Evolutionary conservation across 2,797 vertebrate genomes (phyloP).

Genomic region (Nothura maculosa): DNA sequence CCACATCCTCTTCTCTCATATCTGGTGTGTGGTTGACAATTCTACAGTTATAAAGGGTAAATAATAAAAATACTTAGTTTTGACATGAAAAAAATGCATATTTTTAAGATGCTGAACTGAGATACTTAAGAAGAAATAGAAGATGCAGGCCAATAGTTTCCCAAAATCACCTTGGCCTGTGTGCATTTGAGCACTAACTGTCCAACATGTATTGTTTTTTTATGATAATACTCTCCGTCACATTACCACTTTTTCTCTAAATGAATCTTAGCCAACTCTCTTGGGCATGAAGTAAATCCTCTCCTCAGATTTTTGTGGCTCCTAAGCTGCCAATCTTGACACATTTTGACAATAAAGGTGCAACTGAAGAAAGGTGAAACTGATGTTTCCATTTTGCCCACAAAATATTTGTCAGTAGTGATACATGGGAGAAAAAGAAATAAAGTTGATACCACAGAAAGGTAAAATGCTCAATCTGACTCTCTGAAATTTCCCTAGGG

Average conservation of each 20-base stretch:
- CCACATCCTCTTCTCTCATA: slow-evolving; percentile 86
- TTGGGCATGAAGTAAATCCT: not conserved
- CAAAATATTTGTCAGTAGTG: not conserved
- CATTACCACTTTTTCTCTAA: not conserved
- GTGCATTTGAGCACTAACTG: not conserved
- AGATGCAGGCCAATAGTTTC: not conserved
- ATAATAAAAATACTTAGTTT: not conserved
- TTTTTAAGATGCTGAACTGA: not conserved
- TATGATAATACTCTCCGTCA: not conserved
- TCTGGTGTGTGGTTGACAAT: slow-evolving; percentile 93
- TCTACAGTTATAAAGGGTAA: slow-evolving; percentile 60
- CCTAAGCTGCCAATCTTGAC: not conserved
- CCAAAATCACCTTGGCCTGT: not conserved
- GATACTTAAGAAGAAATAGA: not conserved
- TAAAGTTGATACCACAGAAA: not conserved
- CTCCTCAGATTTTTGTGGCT: not conserved
- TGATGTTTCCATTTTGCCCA: not conserved
- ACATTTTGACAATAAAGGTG: not conserved
- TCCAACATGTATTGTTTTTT: not conserved
- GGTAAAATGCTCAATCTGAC: not conserved
- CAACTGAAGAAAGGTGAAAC: not conserved
- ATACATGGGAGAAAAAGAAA: not conserved
- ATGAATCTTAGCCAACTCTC: not conserved
- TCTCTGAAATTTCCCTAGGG: not conserved
- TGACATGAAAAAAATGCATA: not conserved